Evolutionary conservation across 2,888 invertebrate genomes (phyloP).

Genomic region (Ophion costatus): DNA sequence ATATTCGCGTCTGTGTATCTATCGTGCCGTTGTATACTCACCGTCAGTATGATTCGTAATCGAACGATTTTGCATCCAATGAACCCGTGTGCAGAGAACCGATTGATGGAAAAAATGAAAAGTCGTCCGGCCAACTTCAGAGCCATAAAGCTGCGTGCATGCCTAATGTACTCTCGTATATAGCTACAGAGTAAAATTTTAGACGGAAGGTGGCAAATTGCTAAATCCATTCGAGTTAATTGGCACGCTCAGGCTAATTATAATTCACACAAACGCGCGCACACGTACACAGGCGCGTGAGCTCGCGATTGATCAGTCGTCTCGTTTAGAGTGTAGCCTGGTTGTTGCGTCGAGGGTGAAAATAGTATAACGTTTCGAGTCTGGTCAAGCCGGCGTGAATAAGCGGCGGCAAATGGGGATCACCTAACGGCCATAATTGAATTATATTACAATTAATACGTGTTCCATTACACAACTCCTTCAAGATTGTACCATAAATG

Average conservation of each 20-base stretch:
- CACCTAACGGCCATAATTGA: constrained; percentile 17
- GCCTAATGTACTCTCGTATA: too few relatives aligned
- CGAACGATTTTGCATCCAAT: too few relatives aligned
- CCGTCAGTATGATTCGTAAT: too few relatives aligned
- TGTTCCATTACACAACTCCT: background rate
- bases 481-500: background rate
- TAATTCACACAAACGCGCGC: constrained; percentile 52
- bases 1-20: too few relatives aligned
- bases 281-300: constrained; percentile 19
- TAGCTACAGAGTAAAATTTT: background rate
- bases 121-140: too few relatives aligned
- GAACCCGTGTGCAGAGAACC: too few relatives aligned
- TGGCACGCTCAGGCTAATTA: constrained; percentile 61
- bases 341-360: constrained; percentile 62
- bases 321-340: constrained; percentile 43
- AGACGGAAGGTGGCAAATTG: constrained; percentile 46
- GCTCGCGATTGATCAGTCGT: constrained; percentile 55
- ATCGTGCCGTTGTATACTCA: too few relatives aligned
- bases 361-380: constrained; percentile 51
- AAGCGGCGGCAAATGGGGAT: constrained; percentile 3
- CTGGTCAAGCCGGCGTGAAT: constrained; percentile 5
- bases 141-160: too few relatives aligned
- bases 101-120: too few relatives aligned
- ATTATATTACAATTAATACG: background rate
- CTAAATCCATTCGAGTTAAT: constrained; percentile 61